Percentiles rank a stretch among this genome's conserved stretches.
phyloP scores from a whole-genome alignment of 1,140 invertebrate species.

The Pseudachorutes palmiensis region DNA sequence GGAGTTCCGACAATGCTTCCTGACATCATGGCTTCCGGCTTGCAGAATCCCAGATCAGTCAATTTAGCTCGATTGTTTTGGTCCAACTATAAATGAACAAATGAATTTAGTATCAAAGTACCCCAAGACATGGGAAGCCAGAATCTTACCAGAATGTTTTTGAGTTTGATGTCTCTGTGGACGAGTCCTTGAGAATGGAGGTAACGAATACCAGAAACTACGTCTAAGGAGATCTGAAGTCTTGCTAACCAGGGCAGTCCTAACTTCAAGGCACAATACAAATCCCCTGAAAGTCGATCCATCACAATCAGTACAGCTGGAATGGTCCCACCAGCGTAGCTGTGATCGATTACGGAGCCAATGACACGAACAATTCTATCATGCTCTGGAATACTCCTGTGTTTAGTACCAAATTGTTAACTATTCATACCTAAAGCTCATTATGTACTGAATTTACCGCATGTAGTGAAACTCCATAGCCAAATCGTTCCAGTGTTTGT shows the following conservation, averaged over 20 bases:
- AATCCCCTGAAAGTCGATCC: slow-evolving; percentile 61
- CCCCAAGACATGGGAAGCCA: not conserved
- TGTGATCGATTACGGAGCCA: slow-evolving; percentile 75
- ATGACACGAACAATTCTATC: slow-evolving; percentile 68
- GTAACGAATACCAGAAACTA: slow-evolving; percentile 74
- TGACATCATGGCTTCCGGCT: slow-evolving; percentile 84
- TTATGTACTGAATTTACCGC: slow-evolving; percentile 44
- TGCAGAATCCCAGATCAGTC: slow-evolving; percentile 84
- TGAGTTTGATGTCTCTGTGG: slow-evolving; percentile 82
- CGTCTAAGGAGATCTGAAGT: slow-evolving; percentile 72
- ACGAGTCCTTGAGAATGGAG: slow-evolving; percentile 79
- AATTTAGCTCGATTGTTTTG: slow-evolving; percentile 65
- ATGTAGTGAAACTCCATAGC: slow-evolving; percentile 88
- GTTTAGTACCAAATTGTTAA: slow-evolving; percentile 29
- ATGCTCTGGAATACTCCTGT: slow-evolving; percentile 74
- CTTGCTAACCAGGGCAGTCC: slow-evolving; percentile 59
- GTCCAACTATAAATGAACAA: slow-evolving; percentile 53
- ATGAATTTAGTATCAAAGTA: not conserved
- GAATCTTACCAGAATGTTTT: slow-evolving; percentile 66
- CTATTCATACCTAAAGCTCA: slow-evolving; percentile 6
- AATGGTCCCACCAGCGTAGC: slow-evolving; percentile 56
- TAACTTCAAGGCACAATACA: slow-evolving; percentile 68
- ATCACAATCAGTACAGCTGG: slow-evolving; percentile 75
- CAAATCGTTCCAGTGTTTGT: slow-evolving; percentile 83
- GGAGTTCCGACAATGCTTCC: slow-evolving; percentile 78